Conservation (phyloP, 2,888 invertebrate species). For the Cepaea hortensis region DNA sequence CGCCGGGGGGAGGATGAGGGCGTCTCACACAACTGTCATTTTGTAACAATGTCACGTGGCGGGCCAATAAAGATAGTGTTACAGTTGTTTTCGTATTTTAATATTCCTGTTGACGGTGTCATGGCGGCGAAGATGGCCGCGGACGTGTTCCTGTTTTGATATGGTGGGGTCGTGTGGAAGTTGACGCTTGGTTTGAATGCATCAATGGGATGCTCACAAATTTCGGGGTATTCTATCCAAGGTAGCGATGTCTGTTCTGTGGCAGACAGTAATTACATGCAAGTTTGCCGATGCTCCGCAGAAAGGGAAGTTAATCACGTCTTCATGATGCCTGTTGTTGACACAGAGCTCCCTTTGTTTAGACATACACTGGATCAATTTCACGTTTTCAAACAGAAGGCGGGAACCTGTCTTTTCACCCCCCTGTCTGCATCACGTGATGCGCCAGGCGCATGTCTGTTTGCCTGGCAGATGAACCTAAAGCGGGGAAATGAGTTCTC, state of each 20-base stretch:
- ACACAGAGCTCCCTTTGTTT: conserved; percentile 32
- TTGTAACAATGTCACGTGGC: not conserved
- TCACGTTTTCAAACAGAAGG: conserved; percentile 44
- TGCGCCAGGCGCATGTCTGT: conserved; percentile 34
- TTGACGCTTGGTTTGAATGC: not conserved
- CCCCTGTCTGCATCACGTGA: conserved; percentile 34
- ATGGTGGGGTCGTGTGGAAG: not conserved
- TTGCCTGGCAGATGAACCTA: conserved; percentile 32
- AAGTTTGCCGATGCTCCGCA: conserved; percentile 22
- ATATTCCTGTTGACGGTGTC: not conserved
- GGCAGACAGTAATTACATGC: conserved; percentile 18
- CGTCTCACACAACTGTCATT: not conserved
- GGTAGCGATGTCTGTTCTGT: not conserved
- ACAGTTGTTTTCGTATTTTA: not conserved
- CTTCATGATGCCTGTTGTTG: conserved; percentile 42
- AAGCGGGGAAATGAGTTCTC: conserved; percentile 19
- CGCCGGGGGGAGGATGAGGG: not conserved
- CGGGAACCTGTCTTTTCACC: conserved; percentile 42
- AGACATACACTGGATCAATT: conserved; percentile 41
- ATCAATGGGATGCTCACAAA: not conserved
- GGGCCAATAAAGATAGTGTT: not conserved
- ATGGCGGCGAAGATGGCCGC: not conserved
- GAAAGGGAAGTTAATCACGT: conserved; percentile 44
- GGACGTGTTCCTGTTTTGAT: not conserved
- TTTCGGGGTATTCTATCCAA: not conserved